phyloP scores from a whole-genome alignment of 2,113 vertebrate species.

The Anolis sagrei region DNA sequence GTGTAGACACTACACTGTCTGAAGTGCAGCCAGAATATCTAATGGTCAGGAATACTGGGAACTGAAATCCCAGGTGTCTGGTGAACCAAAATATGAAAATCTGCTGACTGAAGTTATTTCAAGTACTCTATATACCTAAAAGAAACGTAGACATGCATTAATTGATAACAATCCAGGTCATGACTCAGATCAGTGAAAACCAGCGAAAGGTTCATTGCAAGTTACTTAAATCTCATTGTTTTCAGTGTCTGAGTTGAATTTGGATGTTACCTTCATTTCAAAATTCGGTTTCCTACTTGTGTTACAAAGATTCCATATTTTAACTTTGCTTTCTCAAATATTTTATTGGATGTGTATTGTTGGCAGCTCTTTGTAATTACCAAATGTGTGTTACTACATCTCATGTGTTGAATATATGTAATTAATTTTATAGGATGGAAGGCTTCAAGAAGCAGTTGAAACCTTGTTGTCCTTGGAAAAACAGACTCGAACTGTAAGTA shows the following conservation, averaged over 20 bases:
- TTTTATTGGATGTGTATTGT: background rate
- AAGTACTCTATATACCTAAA: background rate
- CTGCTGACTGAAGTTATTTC: background rate
- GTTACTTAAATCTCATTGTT: background rate
- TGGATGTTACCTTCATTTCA: background rate
- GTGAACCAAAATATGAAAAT: no score
- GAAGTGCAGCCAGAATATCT: no score
- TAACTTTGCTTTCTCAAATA: background rate
- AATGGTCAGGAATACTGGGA: no score
- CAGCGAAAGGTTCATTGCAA: background rate
- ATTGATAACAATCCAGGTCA: background rate
- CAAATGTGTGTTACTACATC: conserved; percentile 28
- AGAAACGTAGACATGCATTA: no score
- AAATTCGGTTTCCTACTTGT: background rate
- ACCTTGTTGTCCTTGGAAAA: conserved; percentile 95
- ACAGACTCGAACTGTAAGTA: conserved; percentile 94
- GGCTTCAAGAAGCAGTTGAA: conserved; percentile 95
- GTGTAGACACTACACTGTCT: no score
- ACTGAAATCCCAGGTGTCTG: no score
- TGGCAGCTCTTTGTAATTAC: background rate
- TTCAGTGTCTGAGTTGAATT: background rate
- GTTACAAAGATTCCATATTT: no score
- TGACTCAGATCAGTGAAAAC: background rate
- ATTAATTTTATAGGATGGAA: conserved; percentile 85
- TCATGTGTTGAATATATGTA: conserved; percentile 17